Base-by-base conservation (phyloP, 2,797 vertebrate species). In the Champsocephalus esox region DNA sequence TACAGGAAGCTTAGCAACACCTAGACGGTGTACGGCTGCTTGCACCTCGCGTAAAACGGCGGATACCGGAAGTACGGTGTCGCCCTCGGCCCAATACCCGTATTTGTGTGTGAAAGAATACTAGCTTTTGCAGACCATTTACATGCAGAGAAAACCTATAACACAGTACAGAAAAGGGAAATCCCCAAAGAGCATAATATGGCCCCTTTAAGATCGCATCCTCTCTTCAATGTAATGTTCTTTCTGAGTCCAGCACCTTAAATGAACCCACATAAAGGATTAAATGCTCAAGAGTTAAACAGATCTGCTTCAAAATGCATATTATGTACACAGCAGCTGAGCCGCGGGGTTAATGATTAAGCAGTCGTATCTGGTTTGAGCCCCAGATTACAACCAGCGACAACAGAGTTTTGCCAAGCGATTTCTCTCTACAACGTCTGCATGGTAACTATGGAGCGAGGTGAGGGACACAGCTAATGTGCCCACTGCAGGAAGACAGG, bases 231-330 rank as follows among this genome's bases (percentile, higher is more conserved):
- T 52, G 60, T 44, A 14, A 65, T 60, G 9, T 45, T 4, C 12
- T 5, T 71, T 11, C 13, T 14, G 34, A 28, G 10, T 24, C 59
- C 44, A 38, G 49, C 52, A 65, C 58, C 46, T 49, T 13, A 67
- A 67, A 61, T 55, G 44, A 77, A 83, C 60, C 64, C 12, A 44
- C 51, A 21, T 51, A n/a, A 70, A 66, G 68, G 57, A 73, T 79
- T 64, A 70, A 59, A 79, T 34, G 48, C 21, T 56, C 12, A 19
- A 45, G 46, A 59, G 66, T 65, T 75, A 34, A 79, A 81, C 81
- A 51, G 49, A 57, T 50, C 59, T 54, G 17, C 49, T 68, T 19
- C 11, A 24, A 69, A 67, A 68, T 66, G 17, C 68, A 68, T 14
- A 6, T 14, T 51, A 21, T 45, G 19, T 64, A 48, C 17, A 69